Evolutionary conservation across 1,140 invertebrate genomes (phyloP).

Genomic region (Ceratina calcarata): DNA sequence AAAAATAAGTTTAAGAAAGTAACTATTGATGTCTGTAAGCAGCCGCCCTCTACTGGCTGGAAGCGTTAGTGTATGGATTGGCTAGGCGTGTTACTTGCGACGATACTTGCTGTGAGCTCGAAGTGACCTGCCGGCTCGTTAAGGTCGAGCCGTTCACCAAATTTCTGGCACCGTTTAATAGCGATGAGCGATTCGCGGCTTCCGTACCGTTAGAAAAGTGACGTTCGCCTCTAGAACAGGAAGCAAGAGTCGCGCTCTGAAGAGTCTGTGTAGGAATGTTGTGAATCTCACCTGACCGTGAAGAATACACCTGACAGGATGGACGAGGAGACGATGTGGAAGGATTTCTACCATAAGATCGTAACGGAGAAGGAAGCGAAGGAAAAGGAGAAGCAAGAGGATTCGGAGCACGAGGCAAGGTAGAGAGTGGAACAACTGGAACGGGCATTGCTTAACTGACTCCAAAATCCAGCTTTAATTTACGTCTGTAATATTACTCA

Average conservation of each 20-base stretch:
- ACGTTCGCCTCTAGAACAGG: neutral
- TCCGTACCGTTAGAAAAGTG: neutral
- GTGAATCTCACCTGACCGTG: neutral
- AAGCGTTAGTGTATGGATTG: neutral
- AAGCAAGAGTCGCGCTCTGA: neutral
- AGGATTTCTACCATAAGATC: conserved; percentile 84
- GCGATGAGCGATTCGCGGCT: neutral
- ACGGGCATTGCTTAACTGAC: neutral
- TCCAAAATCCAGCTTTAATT: neutral
- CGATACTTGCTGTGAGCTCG: conserved; percentile 42
- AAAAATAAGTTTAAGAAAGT: neutral
- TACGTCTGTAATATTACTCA: neutral
- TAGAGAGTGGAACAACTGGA: conserved; percentile 71
- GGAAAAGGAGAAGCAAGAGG: conserved; percentile 80
- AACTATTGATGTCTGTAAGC: neutral
- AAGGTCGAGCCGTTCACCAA: conserved; percentile 51
- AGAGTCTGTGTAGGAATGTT: neutral
- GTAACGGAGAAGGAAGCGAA: conserved; percentile 82
- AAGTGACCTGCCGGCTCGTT: conserved; percentile 45
- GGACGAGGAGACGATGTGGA: conserved; percentile 88
- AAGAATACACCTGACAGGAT: conserved; percentile 58
- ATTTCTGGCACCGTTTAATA: neutral
- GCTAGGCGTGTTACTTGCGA: conserved; percentile 24
- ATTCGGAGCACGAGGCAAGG: conserved; percentile 83
- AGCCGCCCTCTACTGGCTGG: conserved; percentile 40